Evolutionary conservation across 2,888 invertebrate genomes (phyloP), one percentile per base, ranked within the genome.

Genomic region (Hydrotaea cyrtoneurina): DNA sequence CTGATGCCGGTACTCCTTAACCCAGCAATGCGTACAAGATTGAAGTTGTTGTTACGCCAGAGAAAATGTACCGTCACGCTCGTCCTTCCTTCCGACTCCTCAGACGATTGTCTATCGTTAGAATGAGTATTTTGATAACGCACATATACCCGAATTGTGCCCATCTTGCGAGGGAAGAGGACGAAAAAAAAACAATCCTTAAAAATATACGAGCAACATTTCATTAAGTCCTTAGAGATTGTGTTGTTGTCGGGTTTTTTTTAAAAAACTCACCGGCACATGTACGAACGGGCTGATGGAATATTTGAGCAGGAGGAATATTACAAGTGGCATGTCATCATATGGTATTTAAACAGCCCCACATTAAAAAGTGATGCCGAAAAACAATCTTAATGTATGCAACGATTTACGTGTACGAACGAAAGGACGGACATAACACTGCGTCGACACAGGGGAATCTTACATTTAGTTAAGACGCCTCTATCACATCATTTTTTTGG

Each of bases 141-240:
- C 43, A 43, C 43, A 3, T 1, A 2, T 13, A 50, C 1, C 13
- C 50, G 7, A 39, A 39, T 39, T 31, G 31, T 7, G 2, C 31
- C 43, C 43, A 13, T 50, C 50, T 3, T 50, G 15, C n/a, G 50
- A 50, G 50, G 5, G 50, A 13, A 1, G 13, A 50, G n/a, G 50
- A 2, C 50, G n/a, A 31, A 31, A 31, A 31, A 31, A 31, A 50
- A 50, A 50, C 13, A 13, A 50, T 50, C 50, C 50, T 50, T n/a
- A 50, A 26, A 19, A 78, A 72, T 64, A 53, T 64, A 55, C 55
- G 64, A 69, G 31, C 55, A 55, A 66, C 39, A 71, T 76, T 71
- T 80, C 71, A 80, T 72, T 64, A 80, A 80, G 71, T 76, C 80
- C 59, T 76, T 62, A 53, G 62, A 75, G 21, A 74, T 69, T 80